Evolutionary conservation across 2,888 invertebrate genomes (phyloP), one percentile per base, ranked within the genome.

Genomic region (Diaprepes abbreviatus): DNA sequence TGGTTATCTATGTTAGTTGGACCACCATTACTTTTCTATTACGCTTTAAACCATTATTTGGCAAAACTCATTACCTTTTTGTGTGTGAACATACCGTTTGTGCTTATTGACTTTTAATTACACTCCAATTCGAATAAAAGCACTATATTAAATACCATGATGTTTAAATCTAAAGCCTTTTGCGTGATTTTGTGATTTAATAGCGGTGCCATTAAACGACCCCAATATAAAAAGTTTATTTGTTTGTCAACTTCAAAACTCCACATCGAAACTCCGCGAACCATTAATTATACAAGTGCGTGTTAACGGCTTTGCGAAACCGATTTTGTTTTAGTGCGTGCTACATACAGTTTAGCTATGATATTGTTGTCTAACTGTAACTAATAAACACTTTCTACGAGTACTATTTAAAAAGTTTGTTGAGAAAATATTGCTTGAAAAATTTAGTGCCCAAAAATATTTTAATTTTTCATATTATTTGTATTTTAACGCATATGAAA

Each of bases 241-340:
- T 65, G 57, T 55, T 65, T 57, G 57, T 19, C 24, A 57, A 65
- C 36, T 57, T 35, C 50, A 52, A 52, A 36, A 36, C 38, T 35
- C 40, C 28, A 48, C 17, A 43, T 12, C 54, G 54, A 31, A 54
- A 54, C 54, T 54, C 33, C 33, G 40, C n/a, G 31, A 35, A 35
- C 31, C 57, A 65, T 57, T 65, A 65, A 45, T 65, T 65, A 48
- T 40, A 24, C 40, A 17, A 14, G 60, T 66, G 66, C 66, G 66
- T 66, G 66, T 59, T 66, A 66, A 60, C 66, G 54, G 58, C 50
- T 12, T 21, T 33, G 38, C 38, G 17, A 19, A 54, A 54, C 66
- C 58, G 52, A 59, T 66, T 66, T 60, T 33, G 66, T 19, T 31
- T 17, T 50, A 31, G 52, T 66, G 59, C 60, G 66, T 66, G 60